Evolutionary conservation across 2,797 vertebrate species (phyloP), one percentile per base, ranked within the genome.

Genomic region (Siniperca obscura): DNA sequence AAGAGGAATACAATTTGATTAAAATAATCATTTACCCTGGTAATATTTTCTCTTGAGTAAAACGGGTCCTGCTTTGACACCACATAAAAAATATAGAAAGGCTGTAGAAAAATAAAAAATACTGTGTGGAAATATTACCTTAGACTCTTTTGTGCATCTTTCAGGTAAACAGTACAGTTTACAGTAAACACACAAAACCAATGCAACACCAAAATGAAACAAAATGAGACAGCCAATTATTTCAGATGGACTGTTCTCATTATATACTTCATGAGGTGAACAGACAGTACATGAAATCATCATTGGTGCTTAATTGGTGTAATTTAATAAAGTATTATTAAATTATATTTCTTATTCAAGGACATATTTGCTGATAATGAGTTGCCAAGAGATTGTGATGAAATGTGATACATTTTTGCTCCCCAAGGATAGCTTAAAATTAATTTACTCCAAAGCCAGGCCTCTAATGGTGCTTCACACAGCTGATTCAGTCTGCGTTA

Each of bases 321-420:
- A 50, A 84, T 88, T 82, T 77, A 40, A 80, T 84, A 25, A 78
- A 74, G 25, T 50, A 75, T 73, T 61, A 77, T 83, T 76, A 61
- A 75, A 85, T 87, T 38, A 44, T 14, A 70, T 74, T 69, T 38
- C 27, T 81, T 66, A 78, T 91, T 82, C 74, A 60, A 81, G 52
- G 74, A 66, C 61, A 78, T 27, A 64, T 78, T 73, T 68, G 60
- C 42, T 71, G 42, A 68, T 40, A 42, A 65, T 80, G 40, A 53
- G 52, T 70, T 79, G 34, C 70, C 21, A 55, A 46, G 44, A 64
- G 48, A 76, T 53, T 61, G 61, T 68, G 71, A 70, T 82, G 48
- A 56, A 68, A 82, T 81, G n/a, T 69, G 69, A 68, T 81, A 53
- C 40, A 65, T 46, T 50, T 74, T 12, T 52, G 19, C 17, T 81